A percentile compares a stretch with the other conserved stretches of the same genome.
Conservation (phyloP, 2,888 invertebrate genomes). For the Platycheirus rosarum region DNA sequence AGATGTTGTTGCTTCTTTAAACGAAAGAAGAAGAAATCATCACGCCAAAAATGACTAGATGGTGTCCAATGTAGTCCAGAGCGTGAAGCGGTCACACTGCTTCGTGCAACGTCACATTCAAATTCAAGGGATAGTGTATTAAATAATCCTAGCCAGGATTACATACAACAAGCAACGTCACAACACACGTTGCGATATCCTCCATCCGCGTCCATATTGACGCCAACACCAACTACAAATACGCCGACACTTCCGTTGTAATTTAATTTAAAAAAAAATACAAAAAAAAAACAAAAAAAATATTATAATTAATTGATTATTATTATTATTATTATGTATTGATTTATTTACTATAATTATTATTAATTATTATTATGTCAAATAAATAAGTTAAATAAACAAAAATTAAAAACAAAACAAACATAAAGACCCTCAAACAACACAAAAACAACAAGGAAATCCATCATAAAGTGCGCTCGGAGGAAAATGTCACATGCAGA, state of each 20-base stretch:
- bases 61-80: conserved; percentile 87
- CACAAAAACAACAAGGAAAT: conserved; percentile 8
- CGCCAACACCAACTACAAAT: conserved; percentile 84
- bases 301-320: conserved; percentile 75
- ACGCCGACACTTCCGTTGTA: conserved; percentile 84
- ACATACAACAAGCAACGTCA: conserved; percentile 83
- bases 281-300: conserved; percentile 37
- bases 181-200: conserved; percentile 83
- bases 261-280: conserved; percentile 76
- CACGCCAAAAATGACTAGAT: conserved; percentile 94
- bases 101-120: conserved; percentile 86
- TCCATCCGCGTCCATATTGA: conserved; percentile 83
- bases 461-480: conserved; percentile 45
- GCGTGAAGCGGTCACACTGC: conserved; percentile 86
- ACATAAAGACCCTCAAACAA: conserved; percentile 16
- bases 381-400: conserved; percentile 66
- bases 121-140: conserved; percentile 85
- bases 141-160: conserved; percentile 84
- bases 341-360: conserved; percentile 80
- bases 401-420: conserved; percentile 46
- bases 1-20: conserved; percentile 99
- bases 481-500: conserved; percentile 43
- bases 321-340: conserved; percentile 75
- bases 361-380: conserved; percentile 78
- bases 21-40: conserved; percentile 99